Evolutionary conservation across 2,113 vertebrate species (phyloP).

Genomic region (Malurus melanocephalus): DNA sequence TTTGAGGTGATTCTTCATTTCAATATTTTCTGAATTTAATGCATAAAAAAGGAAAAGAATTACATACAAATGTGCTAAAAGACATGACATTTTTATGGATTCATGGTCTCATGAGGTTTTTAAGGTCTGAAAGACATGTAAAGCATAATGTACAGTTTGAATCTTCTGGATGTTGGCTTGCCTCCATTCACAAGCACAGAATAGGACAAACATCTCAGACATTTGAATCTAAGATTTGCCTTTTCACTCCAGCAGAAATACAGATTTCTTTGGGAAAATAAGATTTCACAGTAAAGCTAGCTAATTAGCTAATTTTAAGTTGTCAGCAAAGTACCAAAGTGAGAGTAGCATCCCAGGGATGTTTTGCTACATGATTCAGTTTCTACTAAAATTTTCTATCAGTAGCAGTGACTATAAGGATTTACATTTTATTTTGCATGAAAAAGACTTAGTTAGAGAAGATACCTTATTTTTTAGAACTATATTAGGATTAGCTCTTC

Average conservation of each 20-base stretch:
- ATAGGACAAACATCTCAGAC: neutral
- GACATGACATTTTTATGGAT: neutral
- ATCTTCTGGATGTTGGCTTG: neutral
- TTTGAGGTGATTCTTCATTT: slow-evolving; percentile 16
- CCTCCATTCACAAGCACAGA: neutral
- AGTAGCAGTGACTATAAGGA: neutral
- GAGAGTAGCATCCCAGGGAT: neutral
- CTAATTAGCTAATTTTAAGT: neutral
- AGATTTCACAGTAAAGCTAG: neutral
- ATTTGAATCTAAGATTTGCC: neutral
- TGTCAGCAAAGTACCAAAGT: neutral
- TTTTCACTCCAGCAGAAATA: neutral
- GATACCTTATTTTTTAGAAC: neutral
- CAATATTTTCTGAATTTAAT: neutral
- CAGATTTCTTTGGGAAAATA: neutral
- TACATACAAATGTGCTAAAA: neutral
- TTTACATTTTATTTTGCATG: neutral
- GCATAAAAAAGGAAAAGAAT: neutral
- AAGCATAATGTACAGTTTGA: neutral
- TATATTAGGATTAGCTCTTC: neutral
- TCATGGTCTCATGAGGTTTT: neutral
- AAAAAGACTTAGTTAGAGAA: neutral
- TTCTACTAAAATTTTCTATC: neutral
- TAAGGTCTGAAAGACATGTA: neutral
- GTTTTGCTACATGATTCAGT: neutral